Conservation (phyloP, 2,797 vertebrate species). For the Odontamblyopus lacepedii region DNA sequence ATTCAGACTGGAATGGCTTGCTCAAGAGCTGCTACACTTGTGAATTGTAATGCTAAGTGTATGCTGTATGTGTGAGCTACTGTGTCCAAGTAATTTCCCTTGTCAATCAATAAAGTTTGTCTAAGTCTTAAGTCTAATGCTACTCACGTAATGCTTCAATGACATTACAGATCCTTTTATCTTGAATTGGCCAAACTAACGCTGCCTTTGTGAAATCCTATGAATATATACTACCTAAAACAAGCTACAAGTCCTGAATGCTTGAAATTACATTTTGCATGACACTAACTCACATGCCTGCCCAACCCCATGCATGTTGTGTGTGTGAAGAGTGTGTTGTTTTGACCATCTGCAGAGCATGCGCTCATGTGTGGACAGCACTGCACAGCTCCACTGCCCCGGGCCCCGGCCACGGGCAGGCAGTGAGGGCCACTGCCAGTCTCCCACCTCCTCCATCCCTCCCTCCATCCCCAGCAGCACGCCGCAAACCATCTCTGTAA, state of each 20-base stretch:
- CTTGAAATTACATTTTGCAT: slow-evolving; percentile 59
- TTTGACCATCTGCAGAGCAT: slow-evolving; percentile 95
- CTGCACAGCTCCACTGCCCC: slow-evolving; percentile 77
- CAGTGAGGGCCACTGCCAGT: slow-evolving; percentile 82
- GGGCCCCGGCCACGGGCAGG: slow-evolving; percentile 79
- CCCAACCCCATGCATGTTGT: slow-evolving; percentile 67
- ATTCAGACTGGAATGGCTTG: slow-evolving; percentile 37
- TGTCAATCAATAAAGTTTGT: no score
- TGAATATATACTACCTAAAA: not conserved
- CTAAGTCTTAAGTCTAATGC: no score
- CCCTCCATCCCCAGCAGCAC: slow-evolving; percentile 74
- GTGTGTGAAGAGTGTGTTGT: slow-evolving; percentile 76
- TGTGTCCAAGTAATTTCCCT: no score
- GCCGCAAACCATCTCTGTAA: slow-evolving; percentile 88
- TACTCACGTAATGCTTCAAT: not conserved
- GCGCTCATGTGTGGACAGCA: slow-evolving; percentile 83
- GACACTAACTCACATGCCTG: slow-evolving; percentile 63
- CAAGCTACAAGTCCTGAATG: not conserved
- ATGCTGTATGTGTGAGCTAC: not conserved
- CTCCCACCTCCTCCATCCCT: slow-evolving; percentile 81
- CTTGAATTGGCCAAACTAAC: slow-evolving; percentile 45
- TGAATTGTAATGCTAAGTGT: slow-evolving; percentile 1
- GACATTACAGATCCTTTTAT: slow-evolving; percentile 11
- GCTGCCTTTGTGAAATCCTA: not conserved
- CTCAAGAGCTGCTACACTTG: slow-evolving; percentile 41